Conservation (phyloP, 2,797 vertebrate species). For the Acrocephalus scirpaceus region DNA sequence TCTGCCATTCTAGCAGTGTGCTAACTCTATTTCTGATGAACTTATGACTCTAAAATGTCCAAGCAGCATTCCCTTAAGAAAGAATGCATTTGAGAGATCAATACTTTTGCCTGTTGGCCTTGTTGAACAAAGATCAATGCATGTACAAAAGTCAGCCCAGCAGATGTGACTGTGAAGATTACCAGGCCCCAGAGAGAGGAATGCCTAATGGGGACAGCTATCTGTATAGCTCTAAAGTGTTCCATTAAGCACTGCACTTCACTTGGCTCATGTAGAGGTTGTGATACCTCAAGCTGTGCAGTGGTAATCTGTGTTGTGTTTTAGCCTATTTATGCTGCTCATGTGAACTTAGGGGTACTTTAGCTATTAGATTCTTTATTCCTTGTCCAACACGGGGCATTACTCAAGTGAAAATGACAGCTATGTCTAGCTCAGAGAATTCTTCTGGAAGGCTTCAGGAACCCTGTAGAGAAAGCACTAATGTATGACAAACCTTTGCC, state of each 20-base stretch:
- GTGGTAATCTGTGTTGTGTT: neutral
- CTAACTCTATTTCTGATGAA: neutral
- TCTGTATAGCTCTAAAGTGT: neutral
- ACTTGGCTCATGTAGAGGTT: neutral
- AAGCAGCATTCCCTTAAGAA: neutral
- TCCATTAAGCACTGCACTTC: neutral
- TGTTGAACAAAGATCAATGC: slow-evolving; percentile 4
- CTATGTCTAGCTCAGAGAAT: neutral
- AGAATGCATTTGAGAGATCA: neutral
- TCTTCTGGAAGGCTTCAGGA: neutral
- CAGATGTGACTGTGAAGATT: neutral
- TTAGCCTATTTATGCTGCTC: neutral
- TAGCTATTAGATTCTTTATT: neutral
- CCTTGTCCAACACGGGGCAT: neutral
- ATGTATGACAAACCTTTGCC: slow-evolving; percentile 10
- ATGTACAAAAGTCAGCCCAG: neutral
- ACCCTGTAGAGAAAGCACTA: neutral
- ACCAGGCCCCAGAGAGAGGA: neutral
- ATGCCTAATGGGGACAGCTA: neutral
- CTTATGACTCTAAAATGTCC: neutral
- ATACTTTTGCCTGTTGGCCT: neutral
- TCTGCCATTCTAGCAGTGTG: neutral
- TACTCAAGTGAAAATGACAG: slow-evolving; percentile 24
- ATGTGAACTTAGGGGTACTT: neutral
- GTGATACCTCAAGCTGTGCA: neutral